phyloP scores from a whole-genome alignment of 2,888 invertebrate genomes.

The Oxytorus armatus region DNA sequence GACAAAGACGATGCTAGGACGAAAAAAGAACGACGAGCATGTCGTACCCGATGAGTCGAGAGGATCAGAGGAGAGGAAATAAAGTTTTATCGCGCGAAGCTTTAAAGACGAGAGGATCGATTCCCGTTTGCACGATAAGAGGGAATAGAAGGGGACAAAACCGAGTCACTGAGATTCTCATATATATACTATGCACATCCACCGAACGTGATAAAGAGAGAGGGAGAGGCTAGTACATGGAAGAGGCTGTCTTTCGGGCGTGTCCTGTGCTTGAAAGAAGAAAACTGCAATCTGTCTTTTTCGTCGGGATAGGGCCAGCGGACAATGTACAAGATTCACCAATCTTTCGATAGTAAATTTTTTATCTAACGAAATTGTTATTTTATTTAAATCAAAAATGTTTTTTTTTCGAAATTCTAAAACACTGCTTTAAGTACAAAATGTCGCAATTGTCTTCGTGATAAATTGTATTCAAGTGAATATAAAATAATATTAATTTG shows the following conservation, averaged over 20 bases:
- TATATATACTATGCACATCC: conserved; percentile 1
- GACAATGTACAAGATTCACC: not conserved
- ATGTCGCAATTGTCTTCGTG: too few species aligned
- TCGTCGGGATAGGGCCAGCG: not conserved
- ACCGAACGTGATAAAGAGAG: conserved; percentile 4
- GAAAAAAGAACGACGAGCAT: conserved; percentile 43
- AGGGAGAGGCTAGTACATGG: conserved; percentile 40
- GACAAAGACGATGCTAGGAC: conserved; percentile 29
- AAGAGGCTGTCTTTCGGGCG: conserved; percentile 62
- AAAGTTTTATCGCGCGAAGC: conserved; percentile 64
- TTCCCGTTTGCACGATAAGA: conserved; percentile 55
- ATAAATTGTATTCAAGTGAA: too few species aligned
- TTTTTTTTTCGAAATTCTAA: not conserved
- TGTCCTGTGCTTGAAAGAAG: conserved; percentile 33
- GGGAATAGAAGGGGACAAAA: conserved; percentile 36
- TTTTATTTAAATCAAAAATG: not conserved
- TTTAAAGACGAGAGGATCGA: conserved; percentile 60
- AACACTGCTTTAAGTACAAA: not conserved
- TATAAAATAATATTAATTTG: too few species aligned
- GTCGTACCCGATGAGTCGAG: conserved; percentile 60
- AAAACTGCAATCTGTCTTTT: conserved; percentile 29
- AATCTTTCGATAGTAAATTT: not conserved
- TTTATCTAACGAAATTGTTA: not conserved
- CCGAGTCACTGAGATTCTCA: conserved; percentile 44
- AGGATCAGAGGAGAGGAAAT: conserved; percentile 55